These are phyloP conservation scores for Lasioglossum morio DNA, from an alignment of 2,888 invertebrate genomes.

Conservation along the genomic window DNA sequence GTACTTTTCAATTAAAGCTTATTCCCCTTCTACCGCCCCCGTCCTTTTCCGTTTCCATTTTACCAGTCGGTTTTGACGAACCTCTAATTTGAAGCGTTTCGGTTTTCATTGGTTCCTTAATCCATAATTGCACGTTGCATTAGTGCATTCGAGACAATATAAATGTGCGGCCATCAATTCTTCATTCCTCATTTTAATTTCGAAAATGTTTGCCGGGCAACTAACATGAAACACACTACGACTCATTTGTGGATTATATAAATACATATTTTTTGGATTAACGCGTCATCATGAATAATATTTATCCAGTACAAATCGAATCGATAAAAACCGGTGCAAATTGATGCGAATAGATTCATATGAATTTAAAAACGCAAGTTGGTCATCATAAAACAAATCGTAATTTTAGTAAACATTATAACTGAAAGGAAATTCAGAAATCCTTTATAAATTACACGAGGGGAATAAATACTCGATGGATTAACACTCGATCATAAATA, in stretches of 20 bases:
- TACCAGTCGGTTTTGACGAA: neutral
- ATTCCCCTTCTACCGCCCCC: neutral
- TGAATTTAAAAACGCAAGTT: neutral
- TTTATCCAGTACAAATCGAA: neutral
- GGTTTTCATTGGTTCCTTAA: neutral
- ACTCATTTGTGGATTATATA: neutral
- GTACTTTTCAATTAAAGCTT: constrained; percentile 28
- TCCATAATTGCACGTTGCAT: neutral
- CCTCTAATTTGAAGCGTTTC: neutral
- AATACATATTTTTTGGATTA: neutral
- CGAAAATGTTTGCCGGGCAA: neutral
- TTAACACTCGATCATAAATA: neutral
- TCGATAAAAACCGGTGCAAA: neutral
- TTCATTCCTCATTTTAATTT: neutral
- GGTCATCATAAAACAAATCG: neutral
- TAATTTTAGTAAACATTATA: neutral
- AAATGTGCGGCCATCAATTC: neutral
- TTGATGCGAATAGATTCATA: neutral
- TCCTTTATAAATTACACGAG: neutral
- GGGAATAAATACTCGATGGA: neutral
- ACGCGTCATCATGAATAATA: neutral
- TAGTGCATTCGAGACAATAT: neutral
- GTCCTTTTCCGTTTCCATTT: neutral
- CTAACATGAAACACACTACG: neutral
- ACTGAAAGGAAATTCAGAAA: neutral